A percentile compares a stretch with the other conserved stretches of the same genome.
These are phyloP conservation scores for Cherax quadricarinatus DNA, from an alignment of 1,140 invertebrate genomes.

Conservation along the genomic window DNA sequence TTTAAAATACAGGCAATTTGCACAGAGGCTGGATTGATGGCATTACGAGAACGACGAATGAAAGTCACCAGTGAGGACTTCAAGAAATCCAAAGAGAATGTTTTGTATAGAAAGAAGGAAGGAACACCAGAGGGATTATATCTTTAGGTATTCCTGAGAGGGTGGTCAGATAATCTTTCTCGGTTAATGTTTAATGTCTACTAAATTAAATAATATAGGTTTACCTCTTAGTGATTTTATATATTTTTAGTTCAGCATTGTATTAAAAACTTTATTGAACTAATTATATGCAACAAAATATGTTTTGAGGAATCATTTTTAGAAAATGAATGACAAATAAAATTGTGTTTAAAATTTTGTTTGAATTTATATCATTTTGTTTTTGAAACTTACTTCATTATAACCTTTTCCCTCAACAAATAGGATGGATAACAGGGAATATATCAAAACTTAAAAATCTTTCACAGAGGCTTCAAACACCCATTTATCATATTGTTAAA, in stretches of 20 bases:
- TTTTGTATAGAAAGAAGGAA: constrained; percentile 99
- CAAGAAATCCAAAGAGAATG: constrained; percentile 99
- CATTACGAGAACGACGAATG: constrained; percentile 97
- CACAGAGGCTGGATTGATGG: constrained; percentile 99
- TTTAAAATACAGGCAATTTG: constrained; percentile 90
- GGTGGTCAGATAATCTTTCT: neutral
- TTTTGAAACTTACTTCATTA: too few species aligned
- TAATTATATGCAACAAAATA: neutral
- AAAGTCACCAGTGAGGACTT: constrained; percentile 99
- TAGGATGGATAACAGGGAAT: neutral
- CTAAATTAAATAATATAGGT: too few species aligned
- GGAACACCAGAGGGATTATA: constrained; percentile 99
- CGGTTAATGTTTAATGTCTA: neutral
- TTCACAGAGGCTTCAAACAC: neutral
- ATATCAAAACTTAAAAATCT: neutral
- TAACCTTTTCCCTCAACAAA: too few species aligned
- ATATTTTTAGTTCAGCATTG: neutral
- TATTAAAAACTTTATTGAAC: neutral
- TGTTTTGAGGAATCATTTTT: neutral
- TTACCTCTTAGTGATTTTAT: neutral
- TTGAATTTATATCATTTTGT: neutral
- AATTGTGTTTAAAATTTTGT: neutral
- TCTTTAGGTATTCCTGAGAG: constrained; percentile 82
- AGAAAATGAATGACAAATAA: neutral
- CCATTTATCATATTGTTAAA: too few species aligned